These are phyloP conservation scores for Notolepis coatsorum DNA, from an alignment of 2,797 vertebrate genomes.

Conservation along the genomic window DNA sequence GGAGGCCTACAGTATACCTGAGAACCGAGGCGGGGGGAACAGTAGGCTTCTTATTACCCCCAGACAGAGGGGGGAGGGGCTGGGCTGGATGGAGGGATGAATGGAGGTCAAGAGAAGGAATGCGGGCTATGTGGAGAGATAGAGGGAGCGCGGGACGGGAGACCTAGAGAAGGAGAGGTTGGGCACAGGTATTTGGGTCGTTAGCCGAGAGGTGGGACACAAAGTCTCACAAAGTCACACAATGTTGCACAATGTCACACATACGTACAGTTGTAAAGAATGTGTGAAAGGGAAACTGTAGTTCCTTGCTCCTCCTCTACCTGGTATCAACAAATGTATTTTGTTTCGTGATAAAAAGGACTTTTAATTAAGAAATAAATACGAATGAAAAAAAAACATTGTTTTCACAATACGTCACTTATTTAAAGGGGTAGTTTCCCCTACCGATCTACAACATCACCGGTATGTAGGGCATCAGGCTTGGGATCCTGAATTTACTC, in stretches of 20 bases:
- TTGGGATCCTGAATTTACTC: too few relatives aligned
- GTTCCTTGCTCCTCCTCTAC: not conserved
- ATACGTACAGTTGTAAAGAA: not conserved
- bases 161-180: slow-evolving; percentile 30
- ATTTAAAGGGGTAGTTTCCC: too few relatives aligned
- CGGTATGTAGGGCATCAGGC: too few relatives aligned
- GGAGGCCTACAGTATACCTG: slow-evolving; percentile 58
- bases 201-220: slow-evolving; percentile 31
- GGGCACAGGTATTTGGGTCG: slow-evolving; percentile 65
- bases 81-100: slow-evolving; percentile 52
- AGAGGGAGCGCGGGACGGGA: slow-evolving; percentile 26
- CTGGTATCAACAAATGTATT: not conserved
- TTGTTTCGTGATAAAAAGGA: too few relatives aligned
- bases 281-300: not conserved
- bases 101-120: slow-evolving; percentile 78
- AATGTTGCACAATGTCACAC: not conserved
- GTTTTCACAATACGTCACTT: too few relatives aligned
- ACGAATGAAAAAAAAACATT: too few relatives aligned
- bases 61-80: slow-evolving; percentile 41
- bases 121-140: slow-evolving; percentile 70
- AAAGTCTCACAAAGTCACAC: not conserved
- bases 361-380: too few relatives aligned
- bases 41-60: slow-evolving; percentile 72
- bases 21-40: slow-evolving; percentile 61
- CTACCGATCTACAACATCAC: too few relatives aligned